Evolutionary conservation across 1,140 invertebrate genomes (phyloP).

Genomic region (Zaprionus africanus): DNA sequence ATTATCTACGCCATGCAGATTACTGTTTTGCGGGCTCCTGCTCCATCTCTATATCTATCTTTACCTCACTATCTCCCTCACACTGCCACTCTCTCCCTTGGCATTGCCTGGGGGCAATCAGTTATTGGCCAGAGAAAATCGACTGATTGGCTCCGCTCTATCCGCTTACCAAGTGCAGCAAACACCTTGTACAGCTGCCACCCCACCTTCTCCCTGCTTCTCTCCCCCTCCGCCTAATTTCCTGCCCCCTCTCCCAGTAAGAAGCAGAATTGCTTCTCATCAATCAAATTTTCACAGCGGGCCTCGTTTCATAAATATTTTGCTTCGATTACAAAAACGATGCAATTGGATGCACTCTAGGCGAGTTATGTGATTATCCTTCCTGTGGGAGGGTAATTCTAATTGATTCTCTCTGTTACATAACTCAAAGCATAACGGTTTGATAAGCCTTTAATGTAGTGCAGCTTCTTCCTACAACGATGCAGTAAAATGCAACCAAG

Average conservation of each 20-base stretch:
- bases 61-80: not conserved
- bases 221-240: not conserved
- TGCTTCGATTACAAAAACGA: not conserved
- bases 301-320: not conserved
- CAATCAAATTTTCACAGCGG: constrained; percentile 1
- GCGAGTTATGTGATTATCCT: not conserved
- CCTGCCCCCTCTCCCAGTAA: not conserved
- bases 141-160: not conserved
- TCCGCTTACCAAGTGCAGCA: not conserved
- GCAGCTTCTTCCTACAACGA: too few relatives aligned
- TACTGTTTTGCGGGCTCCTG: constrained; percentile 3
- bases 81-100: not conserved
- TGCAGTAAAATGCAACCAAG: too few relatives aligned
- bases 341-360: not conserved
- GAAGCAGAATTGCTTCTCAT: not conserved
- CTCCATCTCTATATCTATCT: not conserved
- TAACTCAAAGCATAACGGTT: not conserved
- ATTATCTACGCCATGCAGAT: constrained; percentile 42
- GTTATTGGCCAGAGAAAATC: constrained; percentile 1
- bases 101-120: constrained; percentile 11
- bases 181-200: not conserved
- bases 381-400: not conserved
- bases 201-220: not conserved
- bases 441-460: not conserved
- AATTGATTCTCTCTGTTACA: not conserved